Evolutionary conservation across 2,888 invertebrate species (phyloP), one percentile per base, ranked within the genome.

Genomic region (Trilocha varians): DNA sequence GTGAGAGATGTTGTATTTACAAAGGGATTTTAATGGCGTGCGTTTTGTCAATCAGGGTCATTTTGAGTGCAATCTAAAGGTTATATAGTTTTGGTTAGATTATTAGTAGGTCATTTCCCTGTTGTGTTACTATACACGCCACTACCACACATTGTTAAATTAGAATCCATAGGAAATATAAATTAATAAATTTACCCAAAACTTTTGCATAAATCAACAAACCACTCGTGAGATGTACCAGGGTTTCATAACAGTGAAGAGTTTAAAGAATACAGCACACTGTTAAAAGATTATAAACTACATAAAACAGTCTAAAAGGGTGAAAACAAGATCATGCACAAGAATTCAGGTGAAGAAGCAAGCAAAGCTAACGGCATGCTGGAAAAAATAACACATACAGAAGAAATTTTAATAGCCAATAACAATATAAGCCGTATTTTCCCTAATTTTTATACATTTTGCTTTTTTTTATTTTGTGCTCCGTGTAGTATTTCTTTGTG

Each of bases 331-430:
- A 9, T 33, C 55, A 57, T 57, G 53, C 57, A 34, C 45, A 49
- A 16, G 25, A 37, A 17, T 35, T 34, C 36, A 41, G 44, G 49
- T 52, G 53, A 50, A 49, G 42, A 50, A 55, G 56, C 55, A 48
- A 52, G 55, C 49, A 38, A 75, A 63, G 55, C 57, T 13, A 40
- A 37, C 36, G 43, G 34, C 47, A 49, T 49, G 50, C 50, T 32
- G 42, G 38, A 41, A 38, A 36, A 44, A 39, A 46, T 39, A 43
- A 34, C 35, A 47, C 14, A 32, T 14, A 36, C 16, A 36, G 3
- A n/a, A 34, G 13, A 36, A 13, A n/a, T 16, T n/a, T 16, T 25
- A 35, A 25, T 36, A 14, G 13, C 34, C 13, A 32, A 38, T n/a
- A 18, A 15, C 15, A 33, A 32, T 14, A 14, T 37, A 8, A 39